Base-by-base conservation (phyloP, 30 jellyfish, hydroid and myxozoan genomes). In the Aurelia sp. region DNA sequence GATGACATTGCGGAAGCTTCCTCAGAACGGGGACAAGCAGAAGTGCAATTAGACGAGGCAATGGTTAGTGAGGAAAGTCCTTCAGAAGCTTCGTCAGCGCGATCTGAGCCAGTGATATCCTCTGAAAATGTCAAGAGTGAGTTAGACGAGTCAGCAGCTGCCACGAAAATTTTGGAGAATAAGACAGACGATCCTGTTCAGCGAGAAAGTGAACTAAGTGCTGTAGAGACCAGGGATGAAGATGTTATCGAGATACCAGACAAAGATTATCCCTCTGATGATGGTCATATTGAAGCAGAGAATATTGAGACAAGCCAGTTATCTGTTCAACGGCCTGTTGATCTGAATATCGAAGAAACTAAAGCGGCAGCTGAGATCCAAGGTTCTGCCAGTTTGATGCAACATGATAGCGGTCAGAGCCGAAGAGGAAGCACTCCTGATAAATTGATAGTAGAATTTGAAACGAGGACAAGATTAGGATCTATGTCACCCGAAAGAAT, bases 241-340 rank as follows among this genome's bases (percentile, higher is more conserved):
- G 85, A 53, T 11, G 33, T 53, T 8, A 27, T 48, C 5, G 62
- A 63, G 44, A 52, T 66, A 20, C 84, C 91, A 19, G 91, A 81
- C 22, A 57, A 67, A 48, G 91, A 68, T 67, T 63, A 81, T 53
- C 78, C 87, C 0, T 40, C 22, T 10, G 66, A 67, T 8, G 84
- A 81, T 21, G 77, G 50, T 11, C 15, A 67, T 6, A 20, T 3
- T 9, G 65, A 41, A 5, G 76, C 30, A 30, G 90, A 68, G 19
- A 9, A 8, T 16, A 44, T 2, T 4, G 55, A 44, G 15, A 44
- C 50, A 38, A 7, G 9, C 50, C 8, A 38, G 9, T 38, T 44
- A 44, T 44, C 55, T 13, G 15, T 44, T 44, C 15, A 8, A 3
- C 55, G 55, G 15, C 55, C 55, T 44, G 55, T 16, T 5, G 55